Evolutionary conservation across 2,888 invertebrate genomes (phyloP), one percentile per base, ranked within the genome.

Genomic region (Chaitophorus viminalis): DNA sequence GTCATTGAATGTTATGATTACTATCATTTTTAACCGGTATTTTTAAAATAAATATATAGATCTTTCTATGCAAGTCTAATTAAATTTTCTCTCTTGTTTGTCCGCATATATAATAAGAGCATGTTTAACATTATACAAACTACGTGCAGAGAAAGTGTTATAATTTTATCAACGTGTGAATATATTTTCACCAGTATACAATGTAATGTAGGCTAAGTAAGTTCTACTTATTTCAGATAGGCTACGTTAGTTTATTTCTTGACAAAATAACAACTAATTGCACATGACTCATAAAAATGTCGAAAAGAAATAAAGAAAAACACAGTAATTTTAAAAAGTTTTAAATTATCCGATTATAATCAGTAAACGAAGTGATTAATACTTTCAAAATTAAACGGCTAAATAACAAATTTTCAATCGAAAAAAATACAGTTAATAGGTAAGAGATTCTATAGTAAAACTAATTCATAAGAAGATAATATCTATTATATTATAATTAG

Each of bases 11-110:
- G 46, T n/a, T 77, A 46, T n/a, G 68, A 52, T 85, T 85, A 77
- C 84, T 85, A 85, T n/a, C 21, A 46, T 39, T 46, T 68, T 77
- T 68, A 85, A 85, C 84, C 76, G 68, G 84, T 85, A 85, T 77
- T 68, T 52, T 77, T 18, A 31, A 9, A 79, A 60, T 39, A 54
- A 21, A 75, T 52, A 18, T 33, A 76, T 46, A 68, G 31, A 76
- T 65, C 25, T 60, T 60, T 29, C 3, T 46, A 76, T 33, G 25
- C 25, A 29, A 46, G 46, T 39, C 46, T 85, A 85, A 85, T 77
- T 85, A 85, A 68, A 68, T 85, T 11, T 9, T 68, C 84, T 79
- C 46, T 33, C 65, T 76, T n/a, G 52, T 77, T 52, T 33, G 46
- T 11, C 68, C 46, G 65, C 14, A 76, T 31, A 65, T 31, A 87